Conservation (phyloP, 1,140 invertebrate species). For the Episyrphus balteatus region DNA sequence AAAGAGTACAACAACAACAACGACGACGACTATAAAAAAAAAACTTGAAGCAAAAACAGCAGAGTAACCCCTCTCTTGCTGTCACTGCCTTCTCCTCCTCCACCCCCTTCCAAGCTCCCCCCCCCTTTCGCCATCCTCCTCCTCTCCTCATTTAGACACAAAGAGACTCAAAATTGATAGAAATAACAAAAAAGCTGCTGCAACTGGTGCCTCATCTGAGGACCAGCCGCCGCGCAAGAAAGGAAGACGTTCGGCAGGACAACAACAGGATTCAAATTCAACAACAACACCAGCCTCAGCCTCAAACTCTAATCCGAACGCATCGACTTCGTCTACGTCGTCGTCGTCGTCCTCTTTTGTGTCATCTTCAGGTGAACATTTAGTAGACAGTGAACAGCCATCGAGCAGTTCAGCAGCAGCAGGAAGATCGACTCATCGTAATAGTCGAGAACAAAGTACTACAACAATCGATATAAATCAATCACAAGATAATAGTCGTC, state of each 20-base stretch:
- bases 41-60: too few relatives aligned
- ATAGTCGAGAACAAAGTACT: slow-evolving; percentile 7
- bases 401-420: slow-evolving; percentile 10
- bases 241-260: slow-evolving; percentile 29
- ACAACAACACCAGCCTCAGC: slow-evolving; percentile 10
- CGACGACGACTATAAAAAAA: too few relatives aligned
- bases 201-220: slow-evolving; percentile 37
- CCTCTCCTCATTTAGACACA: slow-evolving; percentile 3
- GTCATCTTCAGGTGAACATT: slow-evolving; percentile 8
- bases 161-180: slow-evolving; percentile 39
- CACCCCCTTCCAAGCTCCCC: too few relatives aligned
- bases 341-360: too few relatives aligned
- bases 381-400: too few relatives aligned
- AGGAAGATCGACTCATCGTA: slow-evolving; percentile 11
- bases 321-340: slow-evolving; percentile 4
- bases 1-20: too few relatives aligned
- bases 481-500: background rate
- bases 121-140: too few relatives aligned
- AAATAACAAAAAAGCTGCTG: slow-evolving; percentile 37
- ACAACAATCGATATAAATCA: slow-evolving; percentile 1
- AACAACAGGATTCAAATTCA: slow-evolving; percentile 17
- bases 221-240: slow-evolving; percentile 39
- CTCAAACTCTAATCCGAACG: slow-evolving; percentile 1
- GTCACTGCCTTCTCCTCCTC: too few relatives aligned
- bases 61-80: too few relatives aligned